phyloP scores from a whole-genome alignment of 2,888 invertebrate genomes.

The Oscheius sp. region DNA sequence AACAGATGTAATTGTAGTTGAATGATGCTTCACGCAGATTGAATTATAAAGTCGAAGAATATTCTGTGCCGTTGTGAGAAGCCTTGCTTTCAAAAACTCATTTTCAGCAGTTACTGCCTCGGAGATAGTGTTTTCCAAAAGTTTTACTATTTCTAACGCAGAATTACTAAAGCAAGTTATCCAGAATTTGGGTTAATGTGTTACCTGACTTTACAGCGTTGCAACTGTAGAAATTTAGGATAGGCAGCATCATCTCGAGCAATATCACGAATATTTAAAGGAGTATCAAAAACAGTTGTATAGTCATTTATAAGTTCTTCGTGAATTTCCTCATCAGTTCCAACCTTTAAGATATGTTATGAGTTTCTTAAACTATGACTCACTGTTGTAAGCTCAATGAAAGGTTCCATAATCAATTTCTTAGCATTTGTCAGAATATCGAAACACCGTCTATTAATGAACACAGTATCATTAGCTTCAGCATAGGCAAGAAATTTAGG shows the following conservation, averaged over 20 bases:
- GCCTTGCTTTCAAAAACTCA: conserved; percentile 39
- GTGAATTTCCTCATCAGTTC: conserved; percentile 27
- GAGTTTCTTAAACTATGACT: neutral
- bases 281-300: neutral
- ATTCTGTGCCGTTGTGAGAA: conserved; percentile 60
- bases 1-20: conserved; percentile 54
- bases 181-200: neutral
- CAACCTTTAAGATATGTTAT: conserved; percentile 23
- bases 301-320: conserved; percentile 29
- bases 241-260: conserved; percentile 32
- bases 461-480: conserved; percentile 39
- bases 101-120: conserved; percentile 48
- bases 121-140: conserved; percentile 51
- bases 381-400: conserved; percentile 28
- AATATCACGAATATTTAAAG: neutral
- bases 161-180: conserved; percentile 47
- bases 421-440: conserved; percentile 56
- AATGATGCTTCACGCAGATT: conserved; percentile 59
- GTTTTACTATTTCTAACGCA: conserved; percentile 49
- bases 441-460: conserved; percentile 60
- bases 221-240: conserved; percentile 50
- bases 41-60: conserved; percentile 60
- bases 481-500: conserved; percentile 33
- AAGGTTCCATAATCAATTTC: conserved; percentile 53
- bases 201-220: conserved; percentile 49